Evolutionary conservation across 2,113 vertebrate species (phyloP).

Genomic region (Podilymbus podiceps): DNA sequence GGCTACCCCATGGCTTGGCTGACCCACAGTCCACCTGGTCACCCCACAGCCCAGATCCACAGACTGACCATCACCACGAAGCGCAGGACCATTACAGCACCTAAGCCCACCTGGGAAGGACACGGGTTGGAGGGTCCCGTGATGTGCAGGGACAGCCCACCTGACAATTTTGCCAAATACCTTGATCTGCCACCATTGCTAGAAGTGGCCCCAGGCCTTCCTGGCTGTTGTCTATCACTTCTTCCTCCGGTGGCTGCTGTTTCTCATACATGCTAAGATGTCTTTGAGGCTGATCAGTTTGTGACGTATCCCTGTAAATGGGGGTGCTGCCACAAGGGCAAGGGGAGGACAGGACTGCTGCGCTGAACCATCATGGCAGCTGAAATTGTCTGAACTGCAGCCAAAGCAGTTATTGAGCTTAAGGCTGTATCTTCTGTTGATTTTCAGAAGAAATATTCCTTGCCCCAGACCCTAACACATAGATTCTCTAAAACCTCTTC

Average conservation of each 20-base stretch:
- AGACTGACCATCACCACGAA: not conserved
- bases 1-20: rapidly evolving
- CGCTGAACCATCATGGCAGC: rapidly evolving
- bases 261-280: rapidly evolving
- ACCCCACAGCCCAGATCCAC: not conserved
- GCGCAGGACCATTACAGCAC: rapidly evolving
- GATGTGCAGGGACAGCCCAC: not conserved
- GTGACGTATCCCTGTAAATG: not conserved
- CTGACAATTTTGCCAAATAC: rapidly evolving
- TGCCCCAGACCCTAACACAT: not conserved
- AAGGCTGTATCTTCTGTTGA: not conserved
- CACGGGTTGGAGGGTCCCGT: not conserved
- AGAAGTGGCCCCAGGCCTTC: not conserved
- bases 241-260: not conserved
- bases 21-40: not conserved
- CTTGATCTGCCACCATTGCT: not conserved
- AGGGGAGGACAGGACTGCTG: not conserved
- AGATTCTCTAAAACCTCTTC: not conserved
- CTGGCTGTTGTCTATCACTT: not conserved
- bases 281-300: not conserved
- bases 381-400: not conserved
- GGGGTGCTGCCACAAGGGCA: not conserved
- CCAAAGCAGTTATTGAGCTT: not conserved
- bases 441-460: not conserved
- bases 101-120: rapidly evolving